Evolutionary conservation across 1,140 invertebrate species (phyloP).

Genomic region (Caenorhabditis tropicalis): DNA sequence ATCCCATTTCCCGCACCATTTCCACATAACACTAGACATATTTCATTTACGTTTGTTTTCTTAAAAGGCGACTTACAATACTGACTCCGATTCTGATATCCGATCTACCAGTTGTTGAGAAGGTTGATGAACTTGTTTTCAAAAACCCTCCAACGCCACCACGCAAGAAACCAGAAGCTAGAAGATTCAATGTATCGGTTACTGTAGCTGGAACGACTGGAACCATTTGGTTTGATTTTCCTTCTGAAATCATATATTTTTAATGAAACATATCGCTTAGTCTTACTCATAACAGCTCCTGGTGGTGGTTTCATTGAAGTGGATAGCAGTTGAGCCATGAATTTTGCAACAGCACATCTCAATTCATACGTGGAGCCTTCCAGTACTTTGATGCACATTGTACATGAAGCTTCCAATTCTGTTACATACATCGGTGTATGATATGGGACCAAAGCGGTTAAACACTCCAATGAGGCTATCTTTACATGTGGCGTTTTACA

Average conservation of each 20-base stretch:
- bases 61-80: neutral
- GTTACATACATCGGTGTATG: conserved; percentile 85
- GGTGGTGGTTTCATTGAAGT: conserved; percentile 47
- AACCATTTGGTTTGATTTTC: conserved; percentile 40
- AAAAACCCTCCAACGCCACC: conserved; percentile 91
- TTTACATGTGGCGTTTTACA: conserved; percentile 82
- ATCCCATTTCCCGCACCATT: conserved; percentile 88
- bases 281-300: neutral
- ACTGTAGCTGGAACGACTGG: conserved; percentile 77
- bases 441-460: conserved; percentile 87
- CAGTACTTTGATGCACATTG: conserved; percentile 87
- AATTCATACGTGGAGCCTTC: conserved; percentile 95
- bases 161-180: conserved; percentile 91
- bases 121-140: conserved; percentile 82
- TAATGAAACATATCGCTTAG: neutral
- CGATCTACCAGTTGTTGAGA: neutral
- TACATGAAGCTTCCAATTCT: conserved; percentile 87
- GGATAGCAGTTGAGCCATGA: conserved; percentile 78
- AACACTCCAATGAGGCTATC: conserved; percentile 80
- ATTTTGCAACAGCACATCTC: conserved; percentile 86
- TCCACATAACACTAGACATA: conserved; percentile 81
- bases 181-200: conserved; percentile 87
- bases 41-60: too few species aligned
- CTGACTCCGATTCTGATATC: conserved; percentile 27
- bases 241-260: conserved; percentile 33